Evolutionary conservation across 37 sponge, comb jelly and placozoan species (phyloP), one percentile per base, ranked within the genome.

Genomic region (Beroe ovata): DNA sequence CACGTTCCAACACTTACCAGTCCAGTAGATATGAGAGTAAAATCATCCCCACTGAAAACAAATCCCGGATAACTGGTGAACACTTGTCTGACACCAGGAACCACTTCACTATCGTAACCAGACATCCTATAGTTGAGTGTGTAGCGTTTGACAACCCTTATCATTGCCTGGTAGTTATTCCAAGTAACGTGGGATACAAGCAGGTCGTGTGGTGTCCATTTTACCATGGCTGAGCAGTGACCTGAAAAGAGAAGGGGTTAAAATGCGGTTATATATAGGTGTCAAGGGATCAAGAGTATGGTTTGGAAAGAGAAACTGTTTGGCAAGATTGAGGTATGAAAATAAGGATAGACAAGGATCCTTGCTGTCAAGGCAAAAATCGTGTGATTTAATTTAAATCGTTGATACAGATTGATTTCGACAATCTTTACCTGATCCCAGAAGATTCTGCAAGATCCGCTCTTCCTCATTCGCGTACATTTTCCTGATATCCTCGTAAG

Each of bases 51-150:
- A 89, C 96, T 95, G 59, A 71, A 54, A 29, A 97, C 69, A 20
- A 32, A 60, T 0, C 94, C 96, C 0, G 98, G 98, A 60, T 97
- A 97, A 18, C 96, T 95, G 38, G 98, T 92, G 84, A 97, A 94
- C 19, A 90, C 89, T 30, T 41, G 26, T 21, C 29, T 37, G 18
- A 22, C 29, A 18, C 59, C 59, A 23, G 36, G 60, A 19, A 26
- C 28, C 64, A 66, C 32, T 25, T 29, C 16, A 38, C n/a, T n/a
- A 16, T 2, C 90, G 23, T 30, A 64, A 29, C 88, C 29, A 25
- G 60, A 0, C 19, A 21, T 0, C 92, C 72, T 11, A 22, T 60
- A 22, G 28, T 29, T 39, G 40, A 97, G 89, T 59, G 95, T 92
- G 90, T 95, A 95, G 0, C 71, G 89, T 88, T 95, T 95, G 91